Evolutionary conservation across 2,113 vertebrate species (phyloP).

Genomic region (Podarcis raffonei): DNA sequence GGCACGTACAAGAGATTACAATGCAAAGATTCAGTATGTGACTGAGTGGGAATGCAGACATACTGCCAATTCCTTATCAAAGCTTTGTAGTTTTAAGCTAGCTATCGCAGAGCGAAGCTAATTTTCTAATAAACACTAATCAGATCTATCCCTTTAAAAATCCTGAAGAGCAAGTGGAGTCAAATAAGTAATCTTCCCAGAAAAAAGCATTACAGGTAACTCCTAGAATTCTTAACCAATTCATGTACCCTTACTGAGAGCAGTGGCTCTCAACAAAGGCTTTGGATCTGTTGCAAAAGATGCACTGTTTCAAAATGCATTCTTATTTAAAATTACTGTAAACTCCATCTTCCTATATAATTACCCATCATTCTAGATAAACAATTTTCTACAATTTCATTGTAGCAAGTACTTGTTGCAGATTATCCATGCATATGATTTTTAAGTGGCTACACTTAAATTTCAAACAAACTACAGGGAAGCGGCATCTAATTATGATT

Average conservation of each 20-base stretch:
- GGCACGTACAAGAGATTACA: background rate
- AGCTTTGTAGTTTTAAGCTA: background rate
- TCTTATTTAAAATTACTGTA: background rate
- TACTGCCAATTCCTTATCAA: background rate
- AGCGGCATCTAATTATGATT: background rate
- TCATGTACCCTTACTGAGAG: background rate
- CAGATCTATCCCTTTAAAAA: background rate
- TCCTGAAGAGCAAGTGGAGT: background rate
- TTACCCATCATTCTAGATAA: background rate
- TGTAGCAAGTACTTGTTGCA: background rate
- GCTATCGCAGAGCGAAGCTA: background rate
- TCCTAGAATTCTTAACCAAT: background rate
- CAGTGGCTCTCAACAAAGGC: background rate
- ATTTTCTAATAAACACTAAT: background rate
- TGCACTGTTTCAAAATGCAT: background rate
- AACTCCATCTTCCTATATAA: background rate
- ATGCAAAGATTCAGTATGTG: background rate
- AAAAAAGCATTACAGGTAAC: background rate
- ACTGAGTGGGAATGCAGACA: background rate
- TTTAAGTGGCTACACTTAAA: background rate
- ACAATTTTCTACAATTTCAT: background rate
- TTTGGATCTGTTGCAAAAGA: background rate
- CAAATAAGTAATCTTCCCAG: background rate
- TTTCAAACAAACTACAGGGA: background rate
- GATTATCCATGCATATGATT: background rate